Percentiles rank a stretch among this genome's conserved stretches.
Evolutionary conservation across 2,888 invertebrate genomes (phyloP).

Genomic region (Drosophila borealis): DNA sequence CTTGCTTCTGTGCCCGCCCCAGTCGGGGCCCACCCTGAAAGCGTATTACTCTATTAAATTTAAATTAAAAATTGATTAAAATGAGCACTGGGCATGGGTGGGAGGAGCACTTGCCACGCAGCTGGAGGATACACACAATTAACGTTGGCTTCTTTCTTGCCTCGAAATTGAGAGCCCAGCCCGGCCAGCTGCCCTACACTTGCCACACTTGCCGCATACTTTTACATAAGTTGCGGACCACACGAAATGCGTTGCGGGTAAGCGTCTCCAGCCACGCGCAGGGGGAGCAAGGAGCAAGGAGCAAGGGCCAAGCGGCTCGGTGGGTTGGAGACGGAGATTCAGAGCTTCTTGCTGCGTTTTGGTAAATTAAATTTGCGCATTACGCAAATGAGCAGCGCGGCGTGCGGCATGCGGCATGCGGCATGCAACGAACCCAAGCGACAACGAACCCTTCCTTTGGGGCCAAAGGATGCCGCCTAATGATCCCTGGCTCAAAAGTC

Average conservation of each 20-base stretch:
- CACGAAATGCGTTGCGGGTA: slow-evolving; percentile 72
- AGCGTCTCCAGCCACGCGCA: slow-evolving; percentile 45
- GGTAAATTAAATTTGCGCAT: slow-evolving; percentile 81
- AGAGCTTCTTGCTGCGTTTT: slow-evolving; percentile 62
- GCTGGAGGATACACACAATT: slow-evolving; percentile 78
- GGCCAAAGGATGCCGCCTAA: slow-evolving; percentile 58
- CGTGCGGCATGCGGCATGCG: slow-evolving; percentile 16
- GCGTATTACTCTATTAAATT: slow-evolving; percentile 80
- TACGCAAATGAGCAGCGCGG: slow-evolving; percentile 79
- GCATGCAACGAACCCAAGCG: slow-evolving; percentile 31
- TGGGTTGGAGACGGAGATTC: slow-evolving; percentile 9
- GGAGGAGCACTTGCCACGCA: slow-evolving; percentile 45
- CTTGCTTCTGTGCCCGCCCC: background rate
- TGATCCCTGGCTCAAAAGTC: slow-evolving; percentile 72
- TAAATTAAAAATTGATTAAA: slow-evolving; percentile 83
- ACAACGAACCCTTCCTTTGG: slow-evolving; percentile 30
- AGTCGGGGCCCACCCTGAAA: slow-evolving; percentile 22
- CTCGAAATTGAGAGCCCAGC: slow-evolving; percentile 37
- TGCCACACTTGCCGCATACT: slow-evolving; percentile 37
- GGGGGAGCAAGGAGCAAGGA: too few relatives aligned
- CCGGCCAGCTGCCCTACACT: slow-evolving; percentile 32
- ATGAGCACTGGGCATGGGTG: slow-evolving; percentile 50
- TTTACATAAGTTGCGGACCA: slow-evolving; percentile 56
- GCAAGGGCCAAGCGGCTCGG: background rate
- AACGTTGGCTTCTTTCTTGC: slow-evolving; percentile 65